phyloP scores from a whole-genome alignment of 2,797 vertebrate genomes.

The Hirundo rustica region DNA sequence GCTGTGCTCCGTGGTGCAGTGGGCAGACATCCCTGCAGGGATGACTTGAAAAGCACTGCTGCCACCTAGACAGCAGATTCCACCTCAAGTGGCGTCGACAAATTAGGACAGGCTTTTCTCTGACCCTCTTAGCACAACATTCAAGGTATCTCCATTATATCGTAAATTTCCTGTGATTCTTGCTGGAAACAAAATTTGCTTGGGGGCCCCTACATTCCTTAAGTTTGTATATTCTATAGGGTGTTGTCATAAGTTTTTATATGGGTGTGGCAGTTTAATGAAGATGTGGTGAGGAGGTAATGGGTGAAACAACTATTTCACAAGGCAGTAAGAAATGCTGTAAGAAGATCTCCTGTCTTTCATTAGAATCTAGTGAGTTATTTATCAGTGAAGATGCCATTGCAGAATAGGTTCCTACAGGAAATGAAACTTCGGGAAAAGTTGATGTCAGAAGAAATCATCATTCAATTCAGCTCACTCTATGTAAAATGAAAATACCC shows the following conservation, averaged over 20 bases:
- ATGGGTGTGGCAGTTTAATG: slow-evolving; percentile 16
- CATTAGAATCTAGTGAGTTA: not conserved
- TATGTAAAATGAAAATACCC: not conserved
- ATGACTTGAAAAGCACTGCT: not conserved
- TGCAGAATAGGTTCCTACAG: slow-evolving; percentile 41
- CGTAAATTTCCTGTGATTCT: not conserved
- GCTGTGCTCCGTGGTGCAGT: not conserved
- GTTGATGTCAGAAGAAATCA: slow-evolving; percentile 24
- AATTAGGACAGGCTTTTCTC: not conserved
- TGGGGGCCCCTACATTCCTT: not conserved
- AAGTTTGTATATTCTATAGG: not conserved
- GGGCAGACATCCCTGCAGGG: not conserved
- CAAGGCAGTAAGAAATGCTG: not conserved
- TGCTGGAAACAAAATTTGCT: not conserved
- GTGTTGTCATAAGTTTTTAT: not conserved
- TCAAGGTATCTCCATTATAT: not conserved
- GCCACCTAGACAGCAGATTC: not conserved
- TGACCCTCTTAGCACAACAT: not conserved
- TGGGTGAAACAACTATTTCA: not conserved
- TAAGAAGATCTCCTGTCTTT: slow-evolving; percentile 2
- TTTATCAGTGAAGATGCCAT: not conserved
- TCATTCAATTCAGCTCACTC: not conserved
- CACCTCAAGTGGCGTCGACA: rapidly evolving
- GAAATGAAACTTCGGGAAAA: slow-evolving; percentile 44
- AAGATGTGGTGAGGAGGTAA: not conserved